Percentiles rank a stretch among this genome's conserved stretches.
Conservation (phyloP, 2,113 vertebrate species). For the Chunga burmeisteri region DNA sequence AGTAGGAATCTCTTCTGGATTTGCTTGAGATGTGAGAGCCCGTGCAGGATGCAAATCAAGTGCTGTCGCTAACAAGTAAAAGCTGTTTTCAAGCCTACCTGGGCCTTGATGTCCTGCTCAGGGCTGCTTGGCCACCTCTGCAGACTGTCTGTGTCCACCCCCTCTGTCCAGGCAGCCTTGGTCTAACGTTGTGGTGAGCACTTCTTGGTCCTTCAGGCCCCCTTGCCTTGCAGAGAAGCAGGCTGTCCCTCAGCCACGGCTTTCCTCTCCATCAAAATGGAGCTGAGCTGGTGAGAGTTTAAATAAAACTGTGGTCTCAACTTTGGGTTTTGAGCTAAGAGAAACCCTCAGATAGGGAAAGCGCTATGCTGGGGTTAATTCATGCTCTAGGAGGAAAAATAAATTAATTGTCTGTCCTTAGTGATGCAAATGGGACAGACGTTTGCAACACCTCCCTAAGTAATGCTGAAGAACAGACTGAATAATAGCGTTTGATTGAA, state of each 20-base stretch:
- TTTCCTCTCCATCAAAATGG: neutral
- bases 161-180: neutral
- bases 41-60: neutral
- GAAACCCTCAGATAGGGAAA: neutral
- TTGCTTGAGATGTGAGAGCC: neutral
- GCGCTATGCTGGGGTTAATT: neutral
- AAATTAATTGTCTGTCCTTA: neutral
- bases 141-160: neutral
- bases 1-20: neutral
- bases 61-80: neutral
- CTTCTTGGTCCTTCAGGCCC: neutral
- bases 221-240: neutral
- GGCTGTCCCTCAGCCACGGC: neutral
- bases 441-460: neutral
- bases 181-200: neutral
- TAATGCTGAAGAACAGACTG: neutral
- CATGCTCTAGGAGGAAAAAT: neutral
- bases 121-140: neutral
- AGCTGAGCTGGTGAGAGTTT: neutral
- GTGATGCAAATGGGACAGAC: neutral
- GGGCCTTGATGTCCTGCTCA: neutral
- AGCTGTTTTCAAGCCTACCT: neutral
- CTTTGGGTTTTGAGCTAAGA: neutral
- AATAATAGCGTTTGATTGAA: neutral
- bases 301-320: neutral